These are phyloP conservation scores for Alloplasta piceator DNA, from an alignment of 2,888 invertebrate species.

Conservation along the genomic window DNA sequence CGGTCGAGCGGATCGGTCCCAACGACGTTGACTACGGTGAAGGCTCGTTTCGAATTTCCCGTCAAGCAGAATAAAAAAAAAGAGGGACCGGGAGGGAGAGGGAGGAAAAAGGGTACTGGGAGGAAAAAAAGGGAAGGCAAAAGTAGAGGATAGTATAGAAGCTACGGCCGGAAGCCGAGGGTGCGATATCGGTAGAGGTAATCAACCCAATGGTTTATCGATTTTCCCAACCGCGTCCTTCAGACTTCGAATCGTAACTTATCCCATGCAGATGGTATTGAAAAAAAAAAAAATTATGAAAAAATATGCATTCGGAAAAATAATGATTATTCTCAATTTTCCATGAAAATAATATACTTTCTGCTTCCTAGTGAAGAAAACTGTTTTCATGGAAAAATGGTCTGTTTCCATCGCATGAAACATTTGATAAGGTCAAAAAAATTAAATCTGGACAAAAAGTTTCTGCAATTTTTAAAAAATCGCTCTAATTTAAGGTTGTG, in stretches of 20 bases:
- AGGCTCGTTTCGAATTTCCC: conserved; percentile 58
- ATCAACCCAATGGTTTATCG: conserved; percentile 71
- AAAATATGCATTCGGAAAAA: too few species aligned
- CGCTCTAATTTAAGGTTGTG: neutral
- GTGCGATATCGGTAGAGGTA: conserved; percentile 63
- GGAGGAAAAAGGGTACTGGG: conserved; percentile 21
- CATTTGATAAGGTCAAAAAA: too few species aligned
- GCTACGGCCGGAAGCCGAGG: conserved; percentile 57
- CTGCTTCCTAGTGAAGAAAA: too few species aligned
- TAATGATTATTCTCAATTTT: too few species aligned
- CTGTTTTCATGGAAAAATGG: too few species aligned
- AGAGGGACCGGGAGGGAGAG: conserved; percentile 4
- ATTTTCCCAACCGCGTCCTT: conserved; percentile 56
- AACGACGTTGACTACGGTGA: conserved; percentile 42
- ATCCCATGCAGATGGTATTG: conserved; percentile 56
- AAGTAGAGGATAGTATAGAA: conserved; percentile 26
- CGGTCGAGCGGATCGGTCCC: conserved; percentile 59
- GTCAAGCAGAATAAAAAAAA: conserved; percentile 35
- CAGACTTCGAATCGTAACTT: conserved; percentile 36
- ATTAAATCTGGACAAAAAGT: too few species aligned
- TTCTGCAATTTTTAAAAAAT: neutral
- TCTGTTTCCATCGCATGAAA: too few species aligned
- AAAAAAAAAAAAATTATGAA: neutral
- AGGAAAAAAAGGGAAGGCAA: conserved; percentile 15
- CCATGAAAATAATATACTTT: too few species aligned